phyloP scores from a whole-genome alignment of 2,113 vertebrate species.

The Piliocolobus tephrosceles region DNA sequence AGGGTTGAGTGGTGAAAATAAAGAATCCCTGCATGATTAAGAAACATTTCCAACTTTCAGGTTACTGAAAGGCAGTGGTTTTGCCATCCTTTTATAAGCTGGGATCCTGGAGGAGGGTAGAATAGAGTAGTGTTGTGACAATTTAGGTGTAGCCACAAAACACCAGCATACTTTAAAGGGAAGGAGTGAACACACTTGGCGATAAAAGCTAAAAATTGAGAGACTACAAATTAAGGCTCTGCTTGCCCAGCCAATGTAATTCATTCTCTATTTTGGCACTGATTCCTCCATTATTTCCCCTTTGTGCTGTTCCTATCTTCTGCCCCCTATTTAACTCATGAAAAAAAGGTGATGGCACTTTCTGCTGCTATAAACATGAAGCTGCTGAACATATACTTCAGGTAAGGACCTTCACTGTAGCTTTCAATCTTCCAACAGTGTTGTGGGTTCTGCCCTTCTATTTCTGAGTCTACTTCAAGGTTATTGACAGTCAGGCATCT shows the following conservation, averaged over 20 bases:
- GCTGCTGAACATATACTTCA: slow-evolving; percentile 67
- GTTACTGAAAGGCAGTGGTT: slow-evolving; percentile 38
- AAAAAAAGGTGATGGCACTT: slow-evolving; percentile 55
- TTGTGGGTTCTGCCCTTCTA: slow-evolving; percentile 26
- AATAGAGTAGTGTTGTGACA: slow-evolving; percentile 58
- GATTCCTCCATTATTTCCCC: slow-evolving; percentile 66
- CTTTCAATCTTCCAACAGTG: slow-evolving; percentile 54
- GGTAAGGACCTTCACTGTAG: slow-evolving; percentile 39
- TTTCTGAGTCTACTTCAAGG: slow-evolving; percentile 57
- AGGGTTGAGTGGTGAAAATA: background rate
- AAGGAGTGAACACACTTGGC: slow-evolving; percentile 64
- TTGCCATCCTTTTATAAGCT: slow-evolving; percentile 42
- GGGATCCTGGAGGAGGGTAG: background rate
- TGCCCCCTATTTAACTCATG: slow-evolving; percentile 57
- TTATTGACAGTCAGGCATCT: slow-evolving; percentile 66
- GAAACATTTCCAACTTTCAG: slow-evolving; percentile 36
- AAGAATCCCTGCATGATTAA: background rate
- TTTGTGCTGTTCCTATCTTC: slow-evolving; percentile 22
- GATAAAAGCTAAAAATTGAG: slow-evolving; percentile 52
- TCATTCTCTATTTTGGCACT: slow-evolving; percentile 57
- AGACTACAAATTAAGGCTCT: slow-evolving; percentile 64
- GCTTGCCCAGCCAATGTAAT: slow-evolving; percentile 52
- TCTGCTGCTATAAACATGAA: slow-evolving; percentile 57
- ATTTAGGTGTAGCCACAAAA: slow-evolving; percentile 38
- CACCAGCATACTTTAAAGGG: slow-evolving; percentile 65